phyloP scores from a whole-genome alignment of 1,140 invertebrate genomes.

The Orius insidiosus region DNA sequence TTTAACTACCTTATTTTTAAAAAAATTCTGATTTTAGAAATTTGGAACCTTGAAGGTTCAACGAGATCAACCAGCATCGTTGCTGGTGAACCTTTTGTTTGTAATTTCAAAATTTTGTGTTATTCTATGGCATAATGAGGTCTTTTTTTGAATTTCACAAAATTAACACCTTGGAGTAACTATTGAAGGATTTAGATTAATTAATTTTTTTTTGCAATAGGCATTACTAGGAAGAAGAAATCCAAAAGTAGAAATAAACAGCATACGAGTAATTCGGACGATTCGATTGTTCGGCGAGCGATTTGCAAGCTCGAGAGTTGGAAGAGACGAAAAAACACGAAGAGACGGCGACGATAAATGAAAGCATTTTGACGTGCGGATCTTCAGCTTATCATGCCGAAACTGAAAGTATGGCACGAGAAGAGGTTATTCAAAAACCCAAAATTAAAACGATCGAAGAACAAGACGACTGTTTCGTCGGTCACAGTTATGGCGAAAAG shows the following conservation, averaged over 20 bases:
- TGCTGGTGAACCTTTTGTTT: too few species aligned
- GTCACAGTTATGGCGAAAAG: slow-evolving; percentile 61
- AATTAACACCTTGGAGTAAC: too few species aligned
- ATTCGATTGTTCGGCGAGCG: slow-evolving; percentile 57
- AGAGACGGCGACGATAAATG: slow-evolving; percentile 40
- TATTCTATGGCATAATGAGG: too few species aligned
- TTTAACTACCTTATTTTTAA: too few species aligned
- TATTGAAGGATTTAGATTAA: neutral
- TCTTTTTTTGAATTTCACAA: too few species aligned
- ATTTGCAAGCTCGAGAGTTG: slow-evolving; percentile 43
- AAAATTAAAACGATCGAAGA: slow-evolving; percentile 20
- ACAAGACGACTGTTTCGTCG: slow-evolving; percentile 37
- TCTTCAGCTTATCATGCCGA: slow-evolving; percentile 53
- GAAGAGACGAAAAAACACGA: slow-evolving; percentile 30
- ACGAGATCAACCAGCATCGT: too few species aligned
- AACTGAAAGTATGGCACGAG: slow-evolving; percentile 38
- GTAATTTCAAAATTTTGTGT: too few species aligned
- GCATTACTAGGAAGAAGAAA: slow-evolving; percentile 12
- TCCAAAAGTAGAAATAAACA: slow-evolving; percentile 18
- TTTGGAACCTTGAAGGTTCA: too few species aligned
- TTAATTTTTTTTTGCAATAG: neutral
- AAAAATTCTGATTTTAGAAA: too few species aligned
- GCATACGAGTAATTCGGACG: slow-evolving; percentile 33
- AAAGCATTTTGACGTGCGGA: slow-evolving; percentile 45
- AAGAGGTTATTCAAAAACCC: slow-evolving; percentile 18